Conservation (phyloP, 1,140 invertebrate species). For the Choristoneura fumiferana region DNA sequence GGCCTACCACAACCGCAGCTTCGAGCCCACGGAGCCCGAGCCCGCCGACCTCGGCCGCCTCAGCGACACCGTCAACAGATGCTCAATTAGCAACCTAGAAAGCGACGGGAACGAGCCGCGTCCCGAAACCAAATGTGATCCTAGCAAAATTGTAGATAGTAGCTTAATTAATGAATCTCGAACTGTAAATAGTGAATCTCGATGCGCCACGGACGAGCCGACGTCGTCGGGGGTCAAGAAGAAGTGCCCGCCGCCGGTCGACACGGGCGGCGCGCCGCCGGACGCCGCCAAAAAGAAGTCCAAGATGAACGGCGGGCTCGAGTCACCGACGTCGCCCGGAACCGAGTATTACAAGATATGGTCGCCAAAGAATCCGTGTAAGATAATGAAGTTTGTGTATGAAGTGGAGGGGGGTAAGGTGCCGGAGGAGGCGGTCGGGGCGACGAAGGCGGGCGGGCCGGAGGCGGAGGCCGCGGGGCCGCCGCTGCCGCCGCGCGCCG, state of each 20-base stretch:
- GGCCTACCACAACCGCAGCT: conserved; percentile 71
- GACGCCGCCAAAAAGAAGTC: conserved; percentile 73
- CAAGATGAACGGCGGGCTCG: conserved; percentile 66
- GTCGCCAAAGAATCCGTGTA: conserved; percentile 79
- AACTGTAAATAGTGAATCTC: conserved; percentile 73
- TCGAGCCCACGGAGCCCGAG: conserved; percentile 64
- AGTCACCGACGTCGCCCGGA: conserved; percentile 77
- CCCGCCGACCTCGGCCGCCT: conserved; percentile 73
- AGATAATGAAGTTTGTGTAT: conserved; percentile 79
- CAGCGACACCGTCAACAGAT: conserved; percentile 76
- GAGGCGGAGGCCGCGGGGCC: too few species aligned
- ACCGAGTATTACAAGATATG: conserved; percentile 82
- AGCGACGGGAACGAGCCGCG: conserved; percentile 54
- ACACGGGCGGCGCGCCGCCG: conserved; percentile 62
- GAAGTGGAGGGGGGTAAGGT: conserved; percentile 76
- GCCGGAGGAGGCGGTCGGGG: conserved; percentile 69
- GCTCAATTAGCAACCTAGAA: conserved; percentile 78
- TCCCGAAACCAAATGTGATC: conserved; percentile 73
- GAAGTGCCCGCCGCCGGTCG: conserved; percentile 73
- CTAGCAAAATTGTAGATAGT: conserved; percentile 72
- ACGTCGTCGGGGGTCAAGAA: conserved; percentile 74
- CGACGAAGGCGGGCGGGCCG: too few species aligned
- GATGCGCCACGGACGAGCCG: too few species aligned
- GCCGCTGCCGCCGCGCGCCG: conserved; percentile 69
- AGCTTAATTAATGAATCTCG: conserved; percentile 67